Base-by-base conservation (phyloP, 2,797 vertebrate genomes). In the Chlorospingus flavigularis region DNA sequence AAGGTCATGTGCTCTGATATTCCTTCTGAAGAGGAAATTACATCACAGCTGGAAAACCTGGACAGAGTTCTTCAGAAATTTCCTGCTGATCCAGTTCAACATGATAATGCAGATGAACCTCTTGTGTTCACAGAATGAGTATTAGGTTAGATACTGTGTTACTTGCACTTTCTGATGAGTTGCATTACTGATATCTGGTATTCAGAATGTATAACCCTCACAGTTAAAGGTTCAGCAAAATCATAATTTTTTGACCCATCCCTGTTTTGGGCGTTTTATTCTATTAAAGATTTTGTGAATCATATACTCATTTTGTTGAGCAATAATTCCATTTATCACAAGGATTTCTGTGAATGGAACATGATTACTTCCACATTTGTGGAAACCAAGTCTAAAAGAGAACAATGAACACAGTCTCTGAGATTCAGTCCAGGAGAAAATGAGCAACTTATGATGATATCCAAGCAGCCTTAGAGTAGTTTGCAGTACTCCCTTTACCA, bases 21-120 rank as follows among this genome's bases (percentile, higher is more conserved):
- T 21, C 11, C 25, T 80, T 74, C 23, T 28, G 72, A 92, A 74
- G 28, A 71, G 42, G 39, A 86, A 90, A 70, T 23, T 33, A 17
- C 30, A 45, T 48, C 35, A 82, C 18, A 37, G 17, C 13, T 11
- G 6, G 25, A 39, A 67, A 55, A 86, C 28, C 25, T 53, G 26
- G 53, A 63, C 62, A 57, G 26, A 67, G 7, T 39, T 17, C 33
- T 71, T 71, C 35, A 73, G 42, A 83, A 83, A 71, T 51, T 53
- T 63, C 35, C 26, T 57, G 17, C 30, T 61, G 28, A 35, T 65
- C 26, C 25, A 30, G 17, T 30, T 67, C 39, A 60, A 53, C 9
- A 7, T 1, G 0, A 13, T 48, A 62, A 73, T 0, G 2, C 37
- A 60, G 42, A 45, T 31, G 21, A 20, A 45, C 2, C 7, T 60